Percentiles rank a stretch among this genome's conserved stretches.
These are phyloP conservation scores for Schizothorax lantsangensis DNA, from an alignment of 2,797 vertebrate genomes.

Conservation along the genomic window DNA sequence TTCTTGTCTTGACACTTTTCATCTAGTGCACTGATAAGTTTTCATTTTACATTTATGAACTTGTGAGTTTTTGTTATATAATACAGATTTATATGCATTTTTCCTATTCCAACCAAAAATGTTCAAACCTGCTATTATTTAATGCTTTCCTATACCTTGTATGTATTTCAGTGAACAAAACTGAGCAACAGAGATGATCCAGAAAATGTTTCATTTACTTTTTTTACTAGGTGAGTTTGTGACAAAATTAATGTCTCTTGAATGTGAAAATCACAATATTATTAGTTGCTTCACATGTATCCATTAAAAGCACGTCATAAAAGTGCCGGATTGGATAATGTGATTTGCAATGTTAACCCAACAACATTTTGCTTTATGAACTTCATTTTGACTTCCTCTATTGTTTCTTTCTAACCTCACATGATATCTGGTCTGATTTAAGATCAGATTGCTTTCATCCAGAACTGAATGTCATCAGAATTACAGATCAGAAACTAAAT, in stretches of 20 bases:
- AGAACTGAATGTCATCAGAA: neutral
- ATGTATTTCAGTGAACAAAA: constrained; percentile 8
- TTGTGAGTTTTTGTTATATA: too few species aligned
- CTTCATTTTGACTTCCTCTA: neutral
- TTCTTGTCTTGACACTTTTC: too few species aligned
- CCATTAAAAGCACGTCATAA: neutral
- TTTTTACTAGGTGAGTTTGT: neutral
- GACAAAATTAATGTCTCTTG: too few species aligned
- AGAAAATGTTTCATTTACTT: neutral
- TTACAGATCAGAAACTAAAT: neutral
- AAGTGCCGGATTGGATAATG: neutral
- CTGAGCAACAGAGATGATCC: neutral
- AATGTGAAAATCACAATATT: neutral
- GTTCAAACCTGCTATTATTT: neutral
- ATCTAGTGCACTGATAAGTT: too few species aligned
- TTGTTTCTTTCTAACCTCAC: neutral
- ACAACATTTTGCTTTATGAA: neutral
- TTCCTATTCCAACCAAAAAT: neutral
- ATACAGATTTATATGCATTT: neutral
- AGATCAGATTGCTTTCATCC: neutral
- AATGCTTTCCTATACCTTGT: neutral
- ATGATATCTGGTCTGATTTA: neutral
- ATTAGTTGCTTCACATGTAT: neutral
- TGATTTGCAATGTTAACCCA: neutral
- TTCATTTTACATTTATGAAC: too few species aligned